Conservation (phyloP, 2,888 invertebrate genomes). For the Gymnosoma rotundatum region DNA sequence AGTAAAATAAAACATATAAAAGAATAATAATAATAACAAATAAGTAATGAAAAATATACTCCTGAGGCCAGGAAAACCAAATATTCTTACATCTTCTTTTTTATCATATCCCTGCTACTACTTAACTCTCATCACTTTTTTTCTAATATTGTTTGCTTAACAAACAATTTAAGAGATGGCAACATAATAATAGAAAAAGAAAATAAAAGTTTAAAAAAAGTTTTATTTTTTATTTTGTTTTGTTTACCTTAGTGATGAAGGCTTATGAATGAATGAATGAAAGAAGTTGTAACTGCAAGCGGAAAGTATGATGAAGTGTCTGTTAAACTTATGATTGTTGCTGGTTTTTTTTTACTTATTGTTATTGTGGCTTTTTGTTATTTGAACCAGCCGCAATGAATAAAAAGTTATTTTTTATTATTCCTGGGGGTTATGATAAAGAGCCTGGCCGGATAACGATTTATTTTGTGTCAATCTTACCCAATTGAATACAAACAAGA, state of each 20-base stretch:
- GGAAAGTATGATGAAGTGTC: constrained; percentile 53
- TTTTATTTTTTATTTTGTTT: constrained; percentile 37
- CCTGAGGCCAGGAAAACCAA: constrained; percentile 62
- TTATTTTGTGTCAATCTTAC: constrained; percentile 76
- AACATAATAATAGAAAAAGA: background rate
- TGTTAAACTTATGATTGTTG: constrained; percentile 70
- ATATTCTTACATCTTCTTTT: constrained; percentile 31
- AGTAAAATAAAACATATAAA: constrained; percentile 25
- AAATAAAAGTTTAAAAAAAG: constrained; percentile 9
- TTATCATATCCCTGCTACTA: background rate
- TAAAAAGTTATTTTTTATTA: constrained; percentile 42
- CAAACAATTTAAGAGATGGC: constrained; percentile 1
- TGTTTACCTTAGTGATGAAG: constrained; percentile 40
- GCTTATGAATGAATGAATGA: constrained; percentile 36
- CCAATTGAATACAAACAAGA: constrained; percentile 74
- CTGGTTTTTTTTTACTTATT: constrained; percentile 20
- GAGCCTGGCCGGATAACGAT: constrained; percentile 71
- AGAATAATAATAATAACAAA: constrained; percentile 68
- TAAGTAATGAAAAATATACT: constrained; percentile 65
- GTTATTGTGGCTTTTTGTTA: constrained; percentile 25
- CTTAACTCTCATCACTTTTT: constrained; percentile 31
- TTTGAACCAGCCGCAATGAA: constrained; percentile 10
- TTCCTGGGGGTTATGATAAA: constrained; percentile 79
- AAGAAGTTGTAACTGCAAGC: constrained; percentile 5
- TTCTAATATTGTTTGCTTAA: constrained; percentile 39